Percentiles rank a stretch among this genome's conserved stretches.
These are phyloP conservation scores for Mamestra configurata DNA, from an alignment of 1,140 invertebrate species.

Conservation along the genomic window DNA sequence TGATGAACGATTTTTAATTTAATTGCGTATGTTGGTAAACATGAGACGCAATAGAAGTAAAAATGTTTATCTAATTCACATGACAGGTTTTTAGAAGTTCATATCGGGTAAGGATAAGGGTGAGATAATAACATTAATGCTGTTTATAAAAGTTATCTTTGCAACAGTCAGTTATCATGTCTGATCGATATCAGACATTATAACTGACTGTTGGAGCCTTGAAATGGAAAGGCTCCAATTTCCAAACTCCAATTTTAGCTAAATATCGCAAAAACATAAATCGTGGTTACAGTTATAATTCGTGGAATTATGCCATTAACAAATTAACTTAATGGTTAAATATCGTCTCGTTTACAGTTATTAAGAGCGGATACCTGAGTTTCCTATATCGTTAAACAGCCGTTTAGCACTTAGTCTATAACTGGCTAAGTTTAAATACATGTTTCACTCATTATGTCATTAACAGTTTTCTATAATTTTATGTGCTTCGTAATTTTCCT, in stretches of 20 bases:
- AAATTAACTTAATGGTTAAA: slow-evolving; percentile 15
- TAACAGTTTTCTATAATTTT: slow-evolving; percentile 15
- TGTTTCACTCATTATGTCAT: slow-evolving; percentile 11
- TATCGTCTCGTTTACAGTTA: slow-evolving; percentile 24
- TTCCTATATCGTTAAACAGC: slow-evolving; percentile 38
- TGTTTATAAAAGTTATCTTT: background rate
- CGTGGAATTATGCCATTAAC: slow-evolving; percentile 22
- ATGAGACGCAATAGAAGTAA: no score
- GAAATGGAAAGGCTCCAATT: no score
- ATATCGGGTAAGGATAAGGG: no score
- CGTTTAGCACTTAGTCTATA: slow-evolving; percentile 1
- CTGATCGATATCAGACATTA: no score
- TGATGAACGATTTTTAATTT: no score
- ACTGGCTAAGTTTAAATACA: slow-evolving; percentile 21
- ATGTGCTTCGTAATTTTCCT: slow-evolving; percentile 7
- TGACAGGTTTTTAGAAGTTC: background rate
- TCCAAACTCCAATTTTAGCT: background rate
- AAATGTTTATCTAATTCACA: no score
- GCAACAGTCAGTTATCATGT: background rate
- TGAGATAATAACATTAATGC: no score
- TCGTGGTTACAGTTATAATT: slow-evolving; percentile 12
- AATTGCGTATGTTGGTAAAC: no score
- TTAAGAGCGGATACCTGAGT: slow-evolving; percentile 27
- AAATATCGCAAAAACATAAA: slow-evolving; percentile 4
- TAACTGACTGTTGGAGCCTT: no score